Evolutionary conservation across 2,113 vertebrate genomes (phyloP), one percentile per base, ranked within the genome.

Genomic region (Platysternon megacephalum): DNA sequence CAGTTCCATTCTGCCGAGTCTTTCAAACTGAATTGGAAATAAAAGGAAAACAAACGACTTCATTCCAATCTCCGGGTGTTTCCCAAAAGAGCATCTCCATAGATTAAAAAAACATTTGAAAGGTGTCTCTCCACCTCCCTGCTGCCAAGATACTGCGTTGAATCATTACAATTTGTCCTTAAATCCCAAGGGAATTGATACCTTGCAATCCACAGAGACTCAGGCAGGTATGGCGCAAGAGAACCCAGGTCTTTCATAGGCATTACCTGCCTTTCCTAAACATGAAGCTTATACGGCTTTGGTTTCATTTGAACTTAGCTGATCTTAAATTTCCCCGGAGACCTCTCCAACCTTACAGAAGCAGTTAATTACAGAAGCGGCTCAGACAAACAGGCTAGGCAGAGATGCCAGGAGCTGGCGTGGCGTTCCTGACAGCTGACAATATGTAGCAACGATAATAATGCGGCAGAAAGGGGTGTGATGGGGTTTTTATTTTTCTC

Each of bases 381-480:
- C 16, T 24, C 10, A n/a, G 35, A 68, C 35, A 10, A 19, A 35
- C n/a, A 19, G 35, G n/a, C 19, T 21, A n/a, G 65, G 10, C 17
- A 16, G 29, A 29, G 88, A 44, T 48, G 56, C 14, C 55, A 26
- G 9, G 17, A 28, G 26, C 65, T 22, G 28, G 6, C 11, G 35
- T 26, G 44, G 8, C 83, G 12, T 35, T 26, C 42, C 55, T 11
- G 14, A 53, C 7, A 8, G 24, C n/a, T 26, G 12, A 3, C 13
- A 29, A 55, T 22, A 72, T 14, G 29, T n/a, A 53, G 42, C 44
- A 85, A 3, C 24, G 46, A 52, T 11, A 13, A 35, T 78, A 81
- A 28, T 4, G 1, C 10, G 19, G n/a, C 83, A 5, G 89, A 5
- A 3, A 0, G 2, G 17, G 76, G 2, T 8, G 1, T 26, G 88